phyloP scores from a whole-genome alignment of 30 jellyfish, hydroid and myxozoan genomes.

The Aurelia aurita complex sp. Pacific region DNA sequence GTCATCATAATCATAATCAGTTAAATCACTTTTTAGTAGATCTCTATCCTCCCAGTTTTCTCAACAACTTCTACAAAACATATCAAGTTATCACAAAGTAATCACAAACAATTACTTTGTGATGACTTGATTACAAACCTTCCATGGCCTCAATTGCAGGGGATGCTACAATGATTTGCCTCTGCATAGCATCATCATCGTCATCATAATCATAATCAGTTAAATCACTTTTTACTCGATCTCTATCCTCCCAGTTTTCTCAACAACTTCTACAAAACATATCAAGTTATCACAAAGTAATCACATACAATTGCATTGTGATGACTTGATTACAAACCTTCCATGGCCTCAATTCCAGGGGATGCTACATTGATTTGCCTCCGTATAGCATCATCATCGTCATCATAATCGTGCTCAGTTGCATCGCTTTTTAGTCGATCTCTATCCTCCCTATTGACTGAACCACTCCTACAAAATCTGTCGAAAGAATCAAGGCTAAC shows the following conservation, averaged over 20 bases:
- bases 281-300: slow-evolving; percentile 33
- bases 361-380: slow-evolving; percentile 24
- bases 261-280: slow-evolving; percentile 85
- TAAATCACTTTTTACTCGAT: not conserved
- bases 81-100: not conserved
- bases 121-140: not conserved
- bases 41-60: not conserved
- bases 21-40: not conserved
- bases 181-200: slow-evolving; percentile 24
- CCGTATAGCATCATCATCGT: slow-evolving; percentile 41
- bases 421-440: not conserved
- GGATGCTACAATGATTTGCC: slow-evolving; percentile 20
- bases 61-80: too few relatives aligned
- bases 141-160: slow-evolving; percentile 33
- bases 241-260: slow-evolving; percentile 25
- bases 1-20: slow-evolving; percentile 27
- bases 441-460: slow-evolving; percentile 36
- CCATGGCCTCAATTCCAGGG: slow-evolving; percentile 33
- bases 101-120: too few relatives aligned
- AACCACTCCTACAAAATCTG: slow-evolving; percentile 86
- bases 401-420: slow-evolving; percentile 24
- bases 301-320: not conserved
- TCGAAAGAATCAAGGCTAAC: slow-evolving; percentile 87
- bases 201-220: slow-evolving; percentile 26
- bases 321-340: too few relatives aligned